Percentiles rank a stretch among this genome's conserved stretches.
These are phyloP conservation scores for Caiman crocodilus DNA, from an alignment of 2,797 vertebrate genomes.

Conservation along the genomic window DNA sequence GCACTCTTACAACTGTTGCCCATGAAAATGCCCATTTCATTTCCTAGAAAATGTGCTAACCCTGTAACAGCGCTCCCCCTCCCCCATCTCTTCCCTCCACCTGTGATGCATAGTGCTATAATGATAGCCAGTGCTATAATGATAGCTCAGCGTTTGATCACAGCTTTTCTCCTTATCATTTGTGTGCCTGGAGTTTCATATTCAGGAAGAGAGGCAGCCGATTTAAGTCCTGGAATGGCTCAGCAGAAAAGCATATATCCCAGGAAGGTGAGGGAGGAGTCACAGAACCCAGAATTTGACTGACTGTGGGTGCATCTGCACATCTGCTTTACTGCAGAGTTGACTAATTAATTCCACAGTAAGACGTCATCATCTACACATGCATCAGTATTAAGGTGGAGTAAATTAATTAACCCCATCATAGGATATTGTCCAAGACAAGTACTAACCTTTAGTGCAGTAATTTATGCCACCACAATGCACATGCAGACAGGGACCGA, in stretches of 20 bases:
- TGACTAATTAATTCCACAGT: too few species aligned
- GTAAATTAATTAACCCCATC: too few species aligned
- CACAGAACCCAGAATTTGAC: neutral
- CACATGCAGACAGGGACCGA: too few species aligned
- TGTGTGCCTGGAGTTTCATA: neutral
- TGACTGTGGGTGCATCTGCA: neutral
- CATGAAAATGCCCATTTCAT: neutral
- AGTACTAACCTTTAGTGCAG: too few species aligned
- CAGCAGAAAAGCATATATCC: conserved; percentile 4
- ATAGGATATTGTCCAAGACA: too few species aligned
- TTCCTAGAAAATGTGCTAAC: neutral
- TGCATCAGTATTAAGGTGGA: too few species aligned
- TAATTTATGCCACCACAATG: too few species aligned
- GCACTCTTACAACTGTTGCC: neutral
- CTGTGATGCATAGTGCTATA: accelerated
- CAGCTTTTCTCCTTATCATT: neutral
- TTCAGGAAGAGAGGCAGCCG: neutral
- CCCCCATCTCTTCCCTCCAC: neutral
- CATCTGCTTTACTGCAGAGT: too few species aligned
- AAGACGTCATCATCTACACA: too few species aligned
- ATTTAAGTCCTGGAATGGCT: conserved; percentile 15
- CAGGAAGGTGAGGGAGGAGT: neutral
- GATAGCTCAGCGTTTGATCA: neutral
- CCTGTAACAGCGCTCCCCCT: conserved; percentile 5
- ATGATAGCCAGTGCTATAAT: neutral